A percentile compares a stretch with the other conserved stretches of the same genome.
Evolutionary conservation across 2,113 vertebrate species (phyloP).

Genomic region (Cathartes aura): DNA sequence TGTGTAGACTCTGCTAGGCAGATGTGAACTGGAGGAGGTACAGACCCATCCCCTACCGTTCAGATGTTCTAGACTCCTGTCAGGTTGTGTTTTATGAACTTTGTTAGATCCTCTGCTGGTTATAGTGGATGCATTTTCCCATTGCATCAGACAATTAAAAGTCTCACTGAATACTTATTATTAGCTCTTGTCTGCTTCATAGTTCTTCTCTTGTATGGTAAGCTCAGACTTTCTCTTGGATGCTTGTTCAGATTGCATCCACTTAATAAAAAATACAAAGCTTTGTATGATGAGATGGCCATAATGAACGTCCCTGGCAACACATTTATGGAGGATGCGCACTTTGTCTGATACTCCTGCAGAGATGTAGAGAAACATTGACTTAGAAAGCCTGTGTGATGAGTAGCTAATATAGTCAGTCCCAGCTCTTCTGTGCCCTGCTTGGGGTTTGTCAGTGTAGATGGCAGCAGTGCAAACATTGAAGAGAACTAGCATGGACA

Average conservation of each 20-base stretch:
- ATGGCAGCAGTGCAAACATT: neutral
- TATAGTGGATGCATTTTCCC: neutral
- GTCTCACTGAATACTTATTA: neutral
- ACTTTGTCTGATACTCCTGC: neutral
- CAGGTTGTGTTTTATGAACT: neutral
- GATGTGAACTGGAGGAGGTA: neutral
- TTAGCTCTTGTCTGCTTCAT: neutral
- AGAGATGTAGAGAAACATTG: neutral
- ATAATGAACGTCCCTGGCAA: neutral
- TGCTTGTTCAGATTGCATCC: neutral
- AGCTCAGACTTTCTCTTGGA: neutral
- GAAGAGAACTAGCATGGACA: neutral
- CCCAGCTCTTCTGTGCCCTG: neutral
- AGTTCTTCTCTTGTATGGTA: neutral
- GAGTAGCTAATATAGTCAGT: neutral
- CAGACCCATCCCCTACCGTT: neutral
- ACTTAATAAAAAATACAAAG: neutral
- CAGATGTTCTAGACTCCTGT: neutral
- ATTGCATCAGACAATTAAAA: neutral
- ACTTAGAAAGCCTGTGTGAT: neutral
- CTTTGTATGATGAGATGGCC: neutral
- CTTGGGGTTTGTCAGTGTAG: neutral
- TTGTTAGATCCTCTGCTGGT: neutral
- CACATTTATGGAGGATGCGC: neutral
- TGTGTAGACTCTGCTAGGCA: neutral